Base-by-base conservation (phyloP, 1,140 invertebrate species). In the Pseudobourletiella spinata region DNA sequence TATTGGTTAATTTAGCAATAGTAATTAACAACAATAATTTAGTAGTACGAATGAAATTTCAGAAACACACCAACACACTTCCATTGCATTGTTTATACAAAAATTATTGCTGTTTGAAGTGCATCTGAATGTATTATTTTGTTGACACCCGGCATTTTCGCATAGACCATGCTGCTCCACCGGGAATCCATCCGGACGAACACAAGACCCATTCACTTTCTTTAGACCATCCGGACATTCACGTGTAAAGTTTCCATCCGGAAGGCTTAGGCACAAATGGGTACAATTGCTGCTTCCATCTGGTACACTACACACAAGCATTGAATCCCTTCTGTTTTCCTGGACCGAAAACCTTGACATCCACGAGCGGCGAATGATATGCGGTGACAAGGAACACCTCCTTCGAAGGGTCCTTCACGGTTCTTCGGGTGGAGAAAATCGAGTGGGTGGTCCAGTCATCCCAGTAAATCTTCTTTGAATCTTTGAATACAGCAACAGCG, bases 381-480 rank as follows among this genome's bases (percentile, higher is more conserved):
- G 81, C 79, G 6, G 81, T 75, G 0, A 89, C 76, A 0, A 79
- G 77, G 18, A 74, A 70, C 16, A 88, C 77, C 0, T 81, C 80
- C 0, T 77, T 73, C 1, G 86, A 86, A 57, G 79, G 79, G 71
- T 86, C 82, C 71, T 91, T 91, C 70, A 89, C 85, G 18, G 52
- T 32, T 15, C 14, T 46, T 1, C 43, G 28, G 15, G 51, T 51
- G 1, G 83, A 79, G 67, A 88, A 86, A 65, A 94, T 85, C 43
- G 83, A 81, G 39, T 85, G 84, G 30, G 81, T 81, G 66, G 84
- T 87, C 85, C 90, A 91, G 74, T 95, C 92, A 70, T 92, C 89
- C 91, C 92, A 96, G 71, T 89, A 95, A 78, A 96, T 85, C 61
- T 81, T 80, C n/a, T n/a, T n/a, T n/a, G n/a, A n/a, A 68, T 91